Conservation (phyloP, 2,797 vertebrate genomes). For the Myioborus melanocephalus region DNA sequence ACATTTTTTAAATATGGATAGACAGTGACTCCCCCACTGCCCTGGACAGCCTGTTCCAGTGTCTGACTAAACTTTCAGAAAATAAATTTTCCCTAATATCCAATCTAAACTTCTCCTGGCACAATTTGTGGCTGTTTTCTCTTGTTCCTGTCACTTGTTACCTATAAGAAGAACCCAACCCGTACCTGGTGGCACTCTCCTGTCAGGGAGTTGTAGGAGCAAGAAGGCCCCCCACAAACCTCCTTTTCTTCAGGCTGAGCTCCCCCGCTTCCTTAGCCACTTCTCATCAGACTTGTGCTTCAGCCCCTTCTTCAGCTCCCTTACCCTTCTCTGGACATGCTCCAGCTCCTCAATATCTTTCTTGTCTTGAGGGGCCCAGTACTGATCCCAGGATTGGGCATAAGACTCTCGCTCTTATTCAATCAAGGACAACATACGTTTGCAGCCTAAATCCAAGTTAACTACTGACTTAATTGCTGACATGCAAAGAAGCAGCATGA, state of each 20-base stretch:
- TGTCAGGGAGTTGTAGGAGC: not conserved
- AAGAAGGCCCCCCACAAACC: not conserved
- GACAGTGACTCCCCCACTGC: not conserved
- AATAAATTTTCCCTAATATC: not conserved
- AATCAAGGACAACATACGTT: not conserved
- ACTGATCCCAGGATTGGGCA: not conserved
- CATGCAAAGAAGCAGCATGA: not conserved
- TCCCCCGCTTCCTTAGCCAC: not conserved
- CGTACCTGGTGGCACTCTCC: not conserved
- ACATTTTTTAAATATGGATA: rapidly evolving
- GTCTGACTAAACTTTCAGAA: not conserved
- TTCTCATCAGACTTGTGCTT: not conserved
- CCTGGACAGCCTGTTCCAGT: not conserved
- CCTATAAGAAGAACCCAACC: not conserved
- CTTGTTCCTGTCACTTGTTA: not conserved
- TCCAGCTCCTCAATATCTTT: not conserved
- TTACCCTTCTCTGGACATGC: not conserved
- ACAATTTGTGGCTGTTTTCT: not conserved
- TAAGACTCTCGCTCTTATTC: not conserved
- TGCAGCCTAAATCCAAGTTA: not conserved
- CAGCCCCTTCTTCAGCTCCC: not conserved
- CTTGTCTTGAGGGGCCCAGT: not conserved
- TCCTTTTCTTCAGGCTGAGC: not conserved
- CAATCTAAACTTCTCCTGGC: not conserved
- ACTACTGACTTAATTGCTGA: not conserved